A percentile compares a stretch with the other conserved stretches of the same genome.
Evolutionary conservation across 2,888 invertebrate genomes (phyloP).

Genomic region (Matsumyia berberina): DNA sequence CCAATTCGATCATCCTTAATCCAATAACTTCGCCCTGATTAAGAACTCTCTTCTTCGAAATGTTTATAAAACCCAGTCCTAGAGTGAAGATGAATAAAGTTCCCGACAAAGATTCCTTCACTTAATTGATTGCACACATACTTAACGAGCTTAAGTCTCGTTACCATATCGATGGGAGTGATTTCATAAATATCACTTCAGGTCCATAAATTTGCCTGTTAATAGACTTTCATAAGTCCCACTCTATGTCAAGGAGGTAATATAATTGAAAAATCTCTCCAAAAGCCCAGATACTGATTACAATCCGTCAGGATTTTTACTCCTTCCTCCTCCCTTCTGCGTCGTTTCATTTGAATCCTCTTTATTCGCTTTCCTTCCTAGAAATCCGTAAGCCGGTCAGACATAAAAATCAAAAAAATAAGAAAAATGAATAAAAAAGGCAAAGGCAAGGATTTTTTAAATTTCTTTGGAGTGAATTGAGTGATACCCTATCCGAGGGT

Average conservation of each 20-base stretch:
- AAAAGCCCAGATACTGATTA: constrained; percentile 3
- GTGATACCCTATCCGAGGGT: too few relatives aligned
- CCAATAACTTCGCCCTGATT: too few relatives aligned
- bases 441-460: too few relatives aligned
- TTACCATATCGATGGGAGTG: background rate
- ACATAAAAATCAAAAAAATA: background rate
- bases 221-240: background rate
- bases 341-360: constrained; percentile 20
- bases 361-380: constrained; percentile 36
- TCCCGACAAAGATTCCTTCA: too few relatives aligned
- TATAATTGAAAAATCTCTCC: constrained; percentile 1
- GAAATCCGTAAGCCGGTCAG: constrained; percentile 15
- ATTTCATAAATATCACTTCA: too few relatives aligned
- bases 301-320: constrained; percentile 11
- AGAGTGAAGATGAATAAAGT: too few relatives aligned
- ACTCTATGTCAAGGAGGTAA: background rate
- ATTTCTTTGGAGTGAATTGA: too few relatives aligned
- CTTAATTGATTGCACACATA: too few relatives aligned
- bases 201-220: background rate
- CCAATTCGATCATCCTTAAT: too few relatives aligned
- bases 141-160: background rate
- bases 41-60: too few relatives aligned
- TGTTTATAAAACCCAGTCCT: too few relatives aligned
- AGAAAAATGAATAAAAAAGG: background rate
- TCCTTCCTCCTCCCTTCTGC: background rate